Conservation (phyloP, 2,888 invertebrate genomes). For the Pammene fasciana region DNA sequence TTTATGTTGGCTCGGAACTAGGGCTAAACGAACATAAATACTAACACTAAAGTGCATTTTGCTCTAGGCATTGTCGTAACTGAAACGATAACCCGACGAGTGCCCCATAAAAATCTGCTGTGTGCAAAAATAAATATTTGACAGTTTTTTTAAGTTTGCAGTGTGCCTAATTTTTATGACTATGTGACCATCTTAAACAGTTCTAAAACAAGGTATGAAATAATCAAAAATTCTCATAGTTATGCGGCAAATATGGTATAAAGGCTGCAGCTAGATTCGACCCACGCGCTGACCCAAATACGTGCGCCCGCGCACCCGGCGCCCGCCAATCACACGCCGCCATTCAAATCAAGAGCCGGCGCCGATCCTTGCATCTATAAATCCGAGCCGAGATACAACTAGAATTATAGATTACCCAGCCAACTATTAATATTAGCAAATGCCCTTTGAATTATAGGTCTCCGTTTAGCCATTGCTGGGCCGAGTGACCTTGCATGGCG, state of each 20-base stretch:
- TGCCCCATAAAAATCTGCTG: neutral
- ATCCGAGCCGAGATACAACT: constrained; percentile 63
- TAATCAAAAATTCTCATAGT: constrained; percentile 36
- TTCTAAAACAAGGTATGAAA: constrained; percentile 25
- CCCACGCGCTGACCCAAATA: constrained; percentile 80
- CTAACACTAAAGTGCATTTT: neutral
- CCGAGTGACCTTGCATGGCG: constrained; percentile 46
- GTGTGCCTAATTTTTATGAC: neutral
- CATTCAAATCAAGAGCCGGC: constrained; percentile 75
- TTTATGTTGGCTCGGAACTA: constrained; percentile 12
- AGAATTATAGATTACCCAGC: constrained; percentile 64
- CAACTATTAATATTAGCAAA: constrained; percentile 70
- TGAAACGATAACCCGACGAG: neutral
- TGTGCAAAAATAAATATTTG: neutral
- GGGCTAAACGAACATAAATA: constrained; percentile 13
- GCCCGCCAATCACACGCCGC: constrained; percentile 74
- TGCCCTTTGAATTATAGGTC: constrained; percentile 60
- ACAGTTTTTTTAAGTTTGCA: neutral
- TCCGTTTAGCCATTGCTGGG: constrained; percentile 46
- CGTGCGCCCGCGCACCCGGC: constrained; percentile 72
- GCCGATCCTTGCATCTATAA: constrained; percentile 70
- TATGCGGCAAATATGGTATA: constrained; percentile 47
- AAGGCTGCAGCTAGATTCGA: constrained; percentile 69
- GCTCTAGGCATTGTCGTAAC: neutral
- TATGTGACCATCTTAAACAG: neutral